phyloP scores from a whole-genome alignment of 2,888 invertebrate genomes.

The Periphyllus acericola region DNA sequence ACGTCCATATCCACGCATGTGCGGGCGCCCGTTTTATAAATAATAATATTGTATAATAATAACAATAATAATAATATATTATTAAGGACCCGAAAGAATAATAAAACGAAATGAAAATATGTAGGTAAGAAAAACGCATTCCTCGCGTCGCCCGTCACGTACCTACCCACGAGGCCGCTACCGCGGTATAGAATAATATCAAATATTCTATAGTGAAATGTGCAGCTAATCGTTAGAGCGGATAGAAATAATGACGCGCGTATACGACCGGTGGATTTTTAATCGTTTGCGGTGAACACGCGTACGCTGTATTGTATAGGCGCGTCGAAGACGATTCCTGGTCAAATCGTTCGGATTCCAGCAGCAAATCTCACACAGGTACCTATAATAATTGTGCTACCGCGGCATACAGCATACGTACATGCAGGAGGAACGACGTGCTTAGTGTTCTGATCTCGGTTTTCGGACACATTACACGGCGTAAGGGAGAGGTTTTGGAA shows the following conservation, averaged over 20 bases:
- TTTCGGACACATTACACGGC: too few species aligned
- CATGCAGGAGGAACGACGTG: too few species aligned
- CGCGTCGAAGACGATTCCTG: constrained; percentile 1
- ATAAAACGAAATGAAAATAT: constrained; percentile 1
- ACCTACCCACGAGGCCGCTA: not conserved
- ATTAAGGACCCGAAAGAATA: constrained; percentile 20
- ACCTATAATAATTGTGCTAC: too few species aligned
- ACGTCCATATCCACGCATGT: not conserved
- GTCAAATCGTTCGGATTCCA: constrained; percentile 39
- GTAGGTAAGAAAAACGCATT: constrained; percentile 29
- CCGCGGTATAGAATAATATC: not conserved
- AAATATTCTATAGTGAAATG: not conserved
- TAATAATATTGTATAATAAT: constrained; percentile 26
- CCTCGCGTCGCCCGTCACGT: constrained; percentile 20
- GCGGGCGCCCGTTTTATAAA: constrained; percentile 33
- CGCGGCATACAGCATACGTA: too few species aligned
- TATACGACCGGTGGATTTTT: constrained; percentile 1
- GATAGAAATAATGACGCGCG: constrained; percentile 22
- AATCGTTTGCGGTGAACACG: constrained; percentile 6
- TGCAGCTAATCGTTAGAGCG: constrained; percentile 12
- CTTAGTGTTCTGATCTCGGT: too few species aligned
- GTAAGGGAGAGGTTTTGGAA: too few species aligned
- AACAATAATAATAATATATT: not conserved
- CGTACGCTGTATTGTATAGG: not conserved
- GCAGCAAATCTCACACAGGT: too few species aligned